A percentile compares a stretch with the other conserved stretches of the same genome.
phyloP scores from a whole-genome alignment of 2,113 vertebrate species.

The Synchiropus splendidus region DNA sequence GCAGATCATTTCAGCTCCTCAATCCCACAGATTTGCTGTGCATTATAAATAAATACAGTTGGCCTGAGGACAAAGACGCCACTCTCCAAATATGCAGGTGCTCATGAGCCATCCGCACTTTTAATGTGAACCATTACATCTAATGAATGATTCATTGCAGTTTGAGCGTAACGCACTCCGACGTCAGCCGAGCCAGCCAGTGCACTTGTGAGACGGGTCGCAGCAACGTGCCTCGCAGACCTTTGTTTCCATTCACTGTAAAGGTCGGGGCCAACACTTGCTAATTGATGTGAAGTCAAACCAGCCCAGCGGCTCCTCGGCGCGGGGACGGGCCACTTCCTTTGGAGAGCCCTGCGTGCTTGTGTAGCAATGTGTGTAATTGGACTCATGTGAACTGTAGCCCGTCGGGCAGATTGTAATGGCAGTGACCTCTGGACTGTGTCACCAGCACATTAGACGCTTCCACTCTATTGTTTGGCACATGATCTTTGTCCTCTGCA shows the following conservation, averaged over 20 bases:
- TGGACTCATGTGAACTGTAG: constrained; percentile 32
- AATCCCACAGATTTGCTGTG: too few species aligned
- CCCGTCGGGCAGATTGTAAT: constrained; percentile 44
- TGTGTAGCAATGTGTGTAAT: constrained; percentile 35
- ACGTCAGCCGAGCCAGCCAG: constrained; percentile 2
- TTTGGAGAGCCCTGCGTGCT: constrained; percentile 1
- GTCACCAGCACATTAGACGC: constrained; percentile 31
- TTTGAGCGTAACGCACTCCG: too few species aligned
- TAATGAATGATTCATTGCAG: too few species aligned
- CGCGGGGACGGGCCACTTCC: background rate
- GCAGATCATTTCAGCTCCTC: too few species aligned
- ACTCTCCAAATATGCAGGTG: too few species aligned
- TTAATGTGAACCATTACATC: too few species aligned
- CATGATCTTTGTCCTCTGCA: too few species aligned
- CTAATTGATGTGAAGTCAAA: constrained; percentile 43
- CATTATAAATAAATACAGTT: too few species aligned
- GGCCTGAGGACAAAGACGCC: too few species aligned
- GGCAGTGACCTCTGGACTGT: constrained; percentile 54
- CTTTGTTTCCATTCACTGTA: constrained; percentile 21
- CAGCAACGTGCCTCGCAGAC: constrained; percentile 11
- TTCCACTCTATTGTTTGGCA: too few species aligned
- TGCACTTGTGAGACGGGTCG: constrained; percentile 15
- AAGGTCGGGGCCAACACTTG: constrained; percentile 26
- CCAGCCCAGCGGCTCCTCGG: background rate
- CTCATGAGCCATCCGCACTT: too few species aligned